A percentile compares a stretch with the other conserved stretches of the same genome.
Conservation (phyloP, 2,113 vertebrate species). For the Pseudolaguvia tuberculata region DNA sequence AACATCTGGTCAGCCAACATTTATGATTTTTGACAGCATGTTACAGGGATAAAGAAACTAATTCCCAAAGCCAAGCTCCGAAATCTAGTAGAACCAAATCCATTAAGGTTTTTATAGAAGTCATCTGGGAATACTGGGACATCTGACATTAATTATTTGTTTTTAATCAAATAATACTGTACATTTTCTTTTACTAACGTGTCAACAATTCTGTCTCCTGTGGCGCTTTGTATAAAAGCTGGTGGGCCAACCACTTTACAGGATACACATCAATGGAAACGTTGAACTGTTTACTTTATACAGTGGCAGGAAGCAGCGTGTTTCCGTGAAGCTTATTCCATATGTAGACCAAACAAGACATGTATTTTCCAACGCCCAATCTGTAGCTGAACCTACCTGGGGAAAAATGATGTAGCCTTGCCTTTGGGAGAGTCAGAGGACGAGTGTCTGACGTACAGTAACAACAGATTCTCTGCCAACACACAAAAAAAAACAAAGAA, state of each 20-base stretch:
- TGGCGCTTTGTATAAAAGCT: neutral
- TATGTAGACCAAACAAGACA: neutral
- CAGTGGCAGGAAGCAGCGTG: neutral
- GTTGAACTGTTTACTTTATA: neutral
- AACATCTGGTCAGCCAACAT: neutral
- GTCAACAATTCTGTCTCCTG: neutral
- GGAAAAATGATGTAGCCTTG: neutral
- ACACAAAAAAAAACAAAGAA: neutral
- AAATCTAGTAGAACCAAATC: no score
- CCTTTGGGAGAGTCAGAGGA: neutral
- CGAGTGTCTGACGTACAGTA: neutral
- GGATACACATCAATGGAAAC: conserved; percentile 17
- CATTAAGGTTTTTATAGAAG: no score
- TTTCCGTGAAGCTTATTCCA: conserved; percentile 12
- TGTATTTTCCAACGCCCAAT: neutral
- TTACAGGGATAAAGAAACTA: neutral
- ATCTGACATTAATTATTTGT: no score
- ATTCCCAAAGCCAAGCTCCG: neutral
- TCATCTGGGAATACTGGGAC: no score
- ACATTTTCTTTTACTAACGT: no score
- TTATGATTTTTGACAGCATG: neutral
- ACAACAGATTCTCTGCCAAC: conserved; percentile 4
- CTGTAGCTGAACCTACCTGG: neutral
- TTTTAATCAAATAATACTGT: no score
- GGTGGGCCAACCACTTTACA: neutral